Evolutionary conservation across 2,113 vertebrate genomes (phyloP).

Genomic region (Ictidomys tridecemlineatus): DNA sequence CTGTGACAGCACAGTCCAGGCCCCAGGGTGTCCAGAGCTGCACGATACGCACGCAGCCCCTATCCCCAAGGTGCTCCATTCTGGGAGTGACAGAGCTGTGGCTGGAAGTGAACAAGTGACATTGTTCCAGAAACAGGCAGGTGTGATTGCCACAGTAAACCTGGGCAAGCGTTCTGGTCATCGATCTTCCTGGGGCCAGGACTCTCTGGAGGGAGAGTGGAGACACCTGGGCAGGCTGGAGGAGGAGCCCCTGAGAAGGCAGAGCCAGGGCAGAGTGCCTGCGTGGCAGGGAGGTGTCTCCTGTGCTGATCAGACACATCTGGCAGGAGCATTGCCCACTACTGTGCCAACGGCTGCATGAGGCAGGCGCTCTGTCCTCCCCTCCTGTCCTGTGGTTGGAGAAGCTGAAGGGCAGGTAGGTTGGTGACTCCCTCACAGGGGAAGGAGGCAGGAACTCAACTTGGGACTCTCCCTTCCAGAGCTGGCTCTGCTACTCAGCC

Average conservation of each 20-base stretch:
- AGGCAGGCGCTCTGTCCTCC: neutral
- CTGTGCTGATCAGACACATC: too few relatives aligned
- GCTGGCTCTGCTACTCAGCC: fast-evolving
- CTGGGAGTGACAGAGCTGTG: neutral
- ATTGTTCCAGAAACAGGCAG: neutral
- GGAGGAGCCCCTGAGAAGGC: fast-evolving
- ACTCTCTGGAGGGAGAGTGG: neutral
- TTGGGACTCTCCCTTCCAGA: neutral
- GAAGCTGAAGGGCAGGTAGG: neutral
- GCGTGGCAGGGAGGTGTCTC: fast-evolving
- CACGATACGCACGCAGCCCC: fast-evolving
- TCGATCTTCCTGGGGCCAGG: too few relatives aligned
- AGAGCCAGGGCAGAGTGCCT: neutral
- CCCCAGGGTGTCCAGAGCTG: too few relatives aligned
- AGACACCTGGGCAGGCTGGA: neutral
- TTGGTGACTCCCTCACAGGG: neutral
- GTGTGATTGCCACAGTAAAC: too few relatives aligned
- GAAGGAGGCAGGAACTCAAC: neutral
- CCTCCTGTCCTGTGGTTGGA: neutral
- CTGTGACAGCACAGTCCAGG: neutral
- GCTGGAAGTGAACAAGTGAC: neutral
- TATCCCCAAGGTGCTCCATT: neutral
- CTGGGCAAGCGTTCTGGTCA: fast-evolving
- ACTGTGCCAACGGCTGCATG: neutral
- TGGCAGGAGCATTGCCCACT: fast-evolving